These are phyloP conservation scores for Phaethornis superciliosus DNA, from an alignment of 2,113 vertebrate genomes.

Conservation along the genomic window DNA sequence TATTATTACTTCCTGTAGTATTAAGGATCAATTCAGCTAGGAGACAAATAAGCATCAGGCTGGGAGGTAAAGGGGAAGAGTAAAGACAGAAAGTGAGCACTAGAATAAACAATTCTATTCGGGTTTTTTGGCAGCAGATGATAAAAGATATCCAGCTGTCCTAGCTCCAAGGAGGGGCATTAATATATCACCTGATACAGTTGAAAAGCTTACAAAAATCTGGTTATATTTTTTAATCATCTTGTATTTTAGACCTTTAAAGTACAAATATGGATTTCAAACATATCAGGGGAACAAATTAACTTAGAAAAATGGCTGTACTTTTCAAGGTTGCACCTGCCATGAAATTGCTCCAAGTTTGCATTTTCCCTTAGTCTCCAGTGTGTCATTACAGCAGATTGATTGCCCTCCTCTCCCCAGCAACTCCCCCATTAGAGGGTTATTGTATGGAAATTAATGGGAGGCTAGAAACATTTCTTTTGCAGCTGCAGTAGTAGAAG, in stretches of 20 bases:
- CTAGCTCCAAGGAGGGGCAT: conserved; percentile 15
- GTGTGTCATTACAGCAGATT: conserved; percentile 82
- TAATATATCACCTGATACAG: conserved; percentile 51
- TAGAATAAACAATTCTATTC: conserved; percentile 1
- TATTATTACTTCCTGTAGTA: conserved; percentile 33
- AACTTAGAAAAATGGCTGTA: conserved; percentile 78
- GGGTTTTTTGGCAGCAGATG: conserved; percentile 35
- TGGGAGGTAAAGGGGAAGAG: not conserved
- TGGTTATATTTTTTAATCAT: conserved; percentile 78
- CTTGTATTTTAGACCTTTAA: conserved; percentile 78
- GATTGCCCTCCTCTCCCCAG: conserved; percentile 75
- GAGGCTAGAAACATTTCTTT: conserved; percentile 79
- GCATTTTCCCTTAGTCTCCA: conserved; percentile 79
- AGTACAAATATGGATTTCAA: conserved; percentile 84
- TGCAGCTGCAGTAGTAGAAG: conserved; percentile 79
- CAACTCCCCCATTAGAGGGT: conserved; percentile 81
- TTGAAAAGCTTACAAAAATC: conserved; percentile 75
- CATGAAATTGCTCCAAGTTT: conserved; percentile 82
- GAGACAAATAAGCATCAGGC: not conserved
- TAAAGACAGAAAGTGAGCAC: conserved; percentile 21
- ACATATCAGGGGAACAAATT: conserved; percentile 85
- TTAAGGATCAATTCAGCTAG: not conserved
- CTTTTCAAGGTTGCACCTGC: conserved; percentile 84
- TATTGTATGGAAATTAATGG: conserved; percentile 87
- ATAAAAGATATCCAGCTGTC: conserved; percentile 53